Conservation (phyloP, 2,113 vertebrate species). For the Panurus biarmicus region DNA sequence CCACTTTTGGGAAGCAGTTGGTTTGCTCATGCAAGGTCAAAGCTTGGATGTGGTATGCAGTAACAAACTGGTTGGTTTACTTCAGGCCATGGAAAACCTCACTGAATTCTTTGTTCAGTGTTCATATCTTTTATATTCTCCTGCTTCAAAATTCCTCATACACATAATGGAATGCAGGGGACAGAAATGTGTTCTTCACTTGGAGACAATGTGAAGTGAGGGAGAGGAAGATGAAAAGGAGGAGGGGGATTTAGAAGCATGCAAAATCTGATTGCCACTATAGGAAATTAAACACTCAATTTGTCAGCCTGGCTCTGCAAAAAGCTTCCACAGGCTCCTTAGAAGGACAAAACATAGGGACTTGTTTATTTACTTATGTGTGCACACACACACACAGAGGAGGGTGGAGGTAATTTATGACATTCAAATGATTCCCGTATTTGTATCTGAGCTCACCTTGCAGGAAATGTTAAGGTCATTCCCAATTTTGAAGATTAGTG, state of each 20-base stretch:
- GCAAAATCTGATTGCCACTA: neutral
- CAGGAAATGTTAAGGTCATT: neutral
- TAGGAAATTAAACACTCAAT: neutral
- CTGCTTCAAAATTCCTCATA: neutral
- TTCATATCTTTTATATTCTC: neutral
- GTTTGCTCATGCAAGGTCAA: neutral
- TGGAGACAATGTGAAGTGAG: neutral
- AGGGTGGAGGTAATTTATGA: neutral
- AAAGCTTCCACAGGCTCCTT: neutral
- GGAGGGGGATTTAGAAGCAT: neutral
- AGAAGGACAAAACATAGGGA: neutral
- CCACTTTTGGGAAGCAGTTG: neutral
- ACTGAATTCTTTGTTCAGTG: neutral
- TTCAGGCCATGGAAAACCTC: neutral
- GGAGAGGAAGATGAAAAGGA: neutral
- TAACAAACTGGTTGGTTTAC: neutral
- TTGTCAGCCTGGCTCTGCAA: neutral
- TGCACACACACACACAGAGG: accelerated
- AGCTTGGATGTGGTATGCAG: neutral
- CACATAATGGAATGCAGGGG: neutral
- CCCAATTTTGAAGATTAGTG: neutral
- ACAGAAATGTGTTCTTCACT: neutral
- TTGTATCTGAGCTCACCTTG: neutral
- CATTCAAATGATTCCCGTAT: neutral
- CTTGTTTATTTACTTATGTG: neutral